Conservation (phyloP, 2,888 invertebrate species). For the Watsonalla binaria region DNA sequence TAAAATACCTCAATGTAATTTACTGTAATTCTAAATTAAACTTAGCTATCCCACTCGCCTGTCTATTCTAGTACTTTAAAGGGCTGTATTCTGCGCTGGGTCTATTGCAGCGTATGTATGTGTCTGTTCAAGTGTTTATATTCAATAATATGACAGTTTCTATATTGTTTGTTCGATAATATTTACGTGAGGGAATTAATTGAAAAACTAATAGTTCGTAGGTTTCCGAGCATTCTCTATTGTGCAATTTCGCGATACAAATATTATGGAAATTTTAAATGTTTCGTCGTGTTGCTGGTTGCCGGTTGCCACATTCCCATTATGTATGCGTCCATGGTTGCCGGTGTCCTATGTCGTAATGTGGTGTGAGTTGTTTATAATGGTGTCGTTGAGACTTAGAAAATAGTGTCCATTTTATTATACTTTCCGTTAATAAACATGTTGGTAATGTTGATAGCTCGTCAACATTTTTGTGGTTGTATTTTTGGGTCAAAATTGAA, state of each 20-base stretch:
- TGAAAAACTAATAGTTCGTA: neutral
- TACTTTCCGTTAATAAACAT: too few species aligned
- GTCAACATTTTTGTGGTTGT: too few species aligned
- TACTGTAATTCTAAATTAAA: neutral
- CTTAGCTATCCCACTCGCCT: neutral
- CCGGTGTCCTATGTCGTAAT: constrained; percentile 21
- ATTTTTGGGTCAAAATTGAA: too few species aligned
- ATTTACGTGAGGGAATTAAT: neutral
- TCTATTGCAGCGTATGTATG: neutral
- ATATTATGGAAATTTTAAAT: constrained; percentile 68
- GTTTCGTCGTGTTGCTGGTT: constrained; percentile 58
- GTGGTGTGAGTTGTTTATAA: constrained; percentile 15
- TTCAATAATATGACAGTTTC: neutral
- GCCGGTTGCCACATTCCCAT: constrained; percentile 51
- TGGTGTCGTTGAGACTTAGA: too few species aligned
- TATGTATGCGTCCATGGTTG: constrained; percentile 39
- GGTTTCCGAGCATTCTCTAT: constrained; percentile 10
- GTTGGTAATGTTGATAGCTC: too few species aligned
- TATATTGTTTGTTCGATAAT: neutral
- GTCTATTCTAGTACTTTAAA: neutral
- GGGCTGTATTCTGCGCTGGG: too few species aligned
- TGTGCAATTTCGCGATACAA: constrained; percentile 58
- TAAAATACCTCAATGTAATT: neutral
- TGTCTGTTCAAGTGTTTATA: neutral
- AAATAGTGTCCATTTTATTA: too few species aligned